Percentiles rank a stretch among this genome's conserved stretches.
Conservation (phyloP, 1,140 invertebrate genomes). For the Drosophila subpulchrella region DNA sequence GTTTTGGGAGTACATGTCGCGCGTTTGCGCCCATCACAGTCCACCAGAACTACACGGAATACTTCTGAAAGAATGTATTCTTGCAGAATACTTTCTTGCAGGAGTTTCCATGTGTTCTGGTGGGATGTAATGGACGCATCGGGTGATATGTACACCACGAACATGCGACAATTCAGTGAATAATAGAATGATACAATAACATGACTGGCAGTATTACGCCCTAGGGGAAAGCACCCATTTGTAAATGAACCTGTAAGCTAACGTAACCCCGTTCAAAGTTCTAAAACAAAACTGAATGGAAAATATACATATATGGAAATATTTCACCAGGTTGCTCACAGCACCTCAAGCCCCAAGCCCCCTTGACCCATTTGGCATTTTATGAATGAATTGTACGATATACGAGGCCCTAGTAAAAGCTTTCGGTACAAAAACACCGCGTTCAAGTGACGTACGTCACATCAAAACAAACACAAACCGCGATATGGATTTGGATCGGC, state of each 20-base stretch:
- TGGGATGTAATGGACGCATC: not conserved
- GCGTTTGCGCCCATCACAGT: no score
- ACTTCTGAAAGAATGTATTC: no score
- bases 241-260: conserved; percentile 6
- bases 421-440: not conserved
- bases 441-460: conserved; percentile 12
- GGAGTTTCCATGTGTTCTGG: no score
- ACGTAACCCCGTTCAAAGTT: conserved; percentile 23
- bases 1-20: no score
- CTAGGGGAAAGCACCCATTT: conserved; percentile 24
- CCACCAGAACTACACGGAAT: no score
- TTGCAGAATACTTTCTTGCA: no score
- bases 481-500: conserved; percentile 32
- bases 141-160: not conserved
- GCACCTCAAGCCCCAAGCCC: not conserved
- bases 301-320: not conserved
- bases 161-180: no score
- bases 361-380: conserved; percentile 7
- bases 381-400: conserved; percentile 32
- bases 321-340: conserved; percentile 31
- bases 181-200: conserved; percentile 16
- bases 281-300: not conserved
- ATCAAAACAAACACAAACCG: conserved; percentile 37
- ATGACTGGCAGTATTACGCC: conserved; percentile 3
- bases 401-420: conserved; percentile 41